These are phyloP conservation scores for Melanostigma gelatinosum DNA, from an alignment of 2,113 vertebrate species.

Conservation along the genomic window DNA sequence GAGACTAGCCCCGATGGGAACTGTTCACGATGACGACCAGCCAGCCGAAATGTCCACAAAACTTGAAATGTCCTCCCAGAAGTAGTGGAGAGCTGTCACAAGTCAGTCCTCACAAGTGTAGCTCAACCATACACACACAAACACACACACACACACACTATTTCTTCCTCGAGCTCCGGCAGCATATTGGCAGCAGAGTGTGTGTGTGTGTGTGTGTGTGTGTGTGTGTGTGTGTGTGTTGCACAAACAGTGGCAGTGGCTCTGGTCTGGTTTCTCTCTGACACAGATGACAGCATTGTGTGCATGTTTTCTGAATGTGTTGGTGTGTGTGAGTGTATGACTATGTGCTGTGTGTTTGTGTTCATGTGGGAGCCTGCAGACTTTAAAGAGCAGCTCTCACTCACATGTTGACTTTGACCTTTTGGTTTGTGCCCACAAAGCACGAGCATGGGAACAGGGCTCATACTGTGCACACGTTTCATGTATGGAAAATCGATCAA, in stretches of 20 bases:
- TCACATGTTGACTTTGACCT: slow-evolving; percentile 35
- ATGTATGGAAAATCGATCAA: background rate
- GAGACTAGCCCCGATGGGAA: background rate
- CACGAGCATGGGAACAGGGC: background rate
- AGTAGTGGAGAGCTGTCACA: slow-evolving; percentile 6
- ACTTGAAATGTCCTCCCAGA: background rate
- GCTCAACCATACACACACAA: background rate
- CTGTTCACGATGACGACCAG: slow-evolving; percentile 1
- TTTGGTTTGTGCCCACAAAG: background rate
- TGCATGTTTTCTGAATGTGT: slow-evolving; percentile 40
- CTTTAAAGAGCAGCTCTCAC: slow-evolving; percentile 29
- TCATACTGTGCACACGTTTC: background rate
- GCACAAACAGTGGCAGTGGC: slow-evolving; percentile 24
- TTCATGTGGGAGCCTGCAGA: slow-evolving; percentile 10
- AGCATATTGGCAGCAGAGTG: slow-evolving; percentile 40
- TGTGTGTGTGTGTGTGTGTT: slow-evolving; percentile 25
- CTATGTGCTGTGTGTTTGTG: slow-evolving; percentile 13
- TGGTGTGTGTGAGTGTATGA: slow-evolving; percentile 15
- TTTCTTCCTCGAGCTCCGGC: slow-evolving; percentile 33
- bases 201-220: slow-evolving; percentile 22
- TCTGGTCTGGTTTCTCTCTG: slow-evolving; percentile 69
- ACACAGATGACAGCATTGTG: slow-evolving; percentile 60
- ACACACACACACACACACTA: background rate
- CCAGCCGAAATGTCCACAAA: slow-evolving; percentile 4
- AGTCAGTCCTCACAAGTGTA: slow-evolving; percentile 37